Percentiles rank a stretch among this genome's conserved stretches.
phyloP scores from a whole-genome alignment of 2,113 vertebrate genomes.

The Lophochroa leadbeateri region DNA sequence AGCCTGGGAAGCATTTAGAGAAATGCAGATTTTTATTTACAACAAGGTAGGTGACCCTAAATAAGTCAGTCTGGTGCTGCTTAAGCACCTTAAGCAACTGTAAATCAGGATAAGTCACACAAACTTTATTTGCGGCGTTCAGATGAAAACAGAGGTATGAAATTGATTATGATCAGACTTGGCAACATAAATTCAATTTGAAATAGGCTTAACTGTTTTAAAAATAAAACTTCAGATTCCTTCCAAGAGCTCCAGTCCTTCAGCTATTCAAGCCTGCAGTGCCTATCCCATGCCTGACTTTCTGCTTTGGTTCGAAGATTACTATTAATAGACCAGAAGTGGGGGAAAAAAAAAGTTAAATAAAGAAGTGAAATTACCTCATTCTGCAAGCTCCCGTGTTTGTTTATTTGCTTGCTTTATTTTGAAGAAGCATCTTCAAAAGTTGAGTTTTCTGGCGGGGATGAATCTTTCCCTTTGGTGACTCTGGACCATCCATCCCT shows the following conservation, averaged over 20 bases:
- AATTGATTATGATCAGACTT: neutral
- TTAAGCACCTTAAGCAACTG: neutral
- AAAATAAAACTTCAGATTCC: conserved; percentile 25
- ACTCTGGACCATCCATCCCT: conserved; percentile 63
- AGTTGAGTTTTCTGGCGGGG: conserved; percentile 41
- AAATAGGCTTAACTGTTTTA: conserved; percentile 21
- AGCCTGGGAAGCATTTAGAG: neutral
- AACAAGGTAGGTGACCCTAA: neutral
- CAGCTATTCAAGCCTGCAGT: neutral
- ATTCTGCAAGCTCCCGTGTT: neutral
- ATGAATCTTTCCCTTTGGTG: conserved; percentile 40
- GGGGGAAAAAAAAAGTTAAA: neutral
- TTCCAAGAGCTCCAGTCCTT: neutral
- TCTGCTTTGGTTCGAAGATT: neutral
- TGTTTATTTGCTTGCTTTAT: neutral
- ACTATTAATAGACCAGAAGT: neutral
- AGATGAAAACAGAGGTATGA: neutral
- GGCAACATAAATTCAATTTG: neutral
- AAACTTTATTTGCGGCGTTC: neutral
- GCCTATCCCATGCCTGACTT: neutral
- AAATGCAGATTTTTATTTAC: neutral
- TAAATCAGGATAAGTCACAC: neutral
- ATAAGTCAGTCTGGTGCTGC: neutral
- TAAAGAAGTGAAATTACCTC: neutral
- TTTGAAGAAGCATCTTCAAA: conserved; percentile 43